These are phyloP conservation scores for Zapus hudsonius DNA, from an alignment of 2,113 vertebrate genomes.

Conservation along the genomic window DNA sequence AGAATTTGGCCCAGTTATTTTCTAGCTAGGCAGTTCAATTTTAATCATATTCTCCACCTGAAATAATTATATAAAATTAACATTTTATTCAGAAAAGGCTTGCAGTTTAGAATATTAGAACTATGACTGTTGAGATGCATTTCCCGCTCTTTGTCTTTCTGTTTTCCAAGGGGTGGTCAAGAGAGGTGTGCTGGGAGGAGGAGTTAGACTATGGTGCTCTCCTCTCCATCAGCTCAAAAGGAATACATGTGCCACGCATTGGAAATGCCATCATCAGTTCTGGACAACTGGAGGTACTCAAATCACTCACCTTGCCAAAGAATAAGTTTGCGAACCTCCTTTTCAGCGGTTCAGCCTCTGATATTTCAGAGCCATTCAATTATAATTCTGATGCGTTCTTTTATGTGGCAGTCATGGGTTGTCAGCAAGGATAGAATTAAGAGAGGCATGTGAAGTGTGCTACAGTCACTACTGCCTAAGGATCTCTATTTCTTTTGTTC, in stretches of 20 bases:
- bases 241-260: neutral
- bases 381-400: constrained; percentile 80
- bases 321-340: constrained; percentile 74
- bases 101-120: too few species aligned
- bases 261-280: constrained; percentile 59
- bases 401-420: constrained; percentile 79
- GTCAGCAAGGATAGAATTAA: constrained; percentile 82
- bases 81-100: too few species aligned
- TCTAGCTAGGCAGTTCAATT: neutral
- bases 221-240: neutral
- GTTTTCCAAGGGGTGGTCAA: constrained; percentile 12
- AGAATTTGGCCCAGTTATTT: neutral
- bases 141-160: neutral
- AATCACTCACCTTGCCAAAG: constrained; percentile 65
- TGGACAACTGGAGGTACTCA: constrained; percentile 57
- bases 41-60: neutral
- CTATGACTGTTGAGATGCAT: neutral
- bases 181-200: neutral
- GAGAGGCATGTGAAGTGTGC: constrained; percentile 70
- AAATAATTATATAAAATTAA: constrained; percentile 2
- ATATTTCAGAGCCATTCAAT: constrained; percentile 80
- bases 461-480: constrained; percentile 54
- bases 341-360: constrained; percentile 76
- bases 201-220: constrained; percentile 8
- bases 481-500: constrained; percentile 80